A percentile compares a stretch with the other conserved stretches of the same genome.
phyloP scores from a whole-genome alignment of 2,113 vertebrate species.

The Danionella cerebrum region DNA sequence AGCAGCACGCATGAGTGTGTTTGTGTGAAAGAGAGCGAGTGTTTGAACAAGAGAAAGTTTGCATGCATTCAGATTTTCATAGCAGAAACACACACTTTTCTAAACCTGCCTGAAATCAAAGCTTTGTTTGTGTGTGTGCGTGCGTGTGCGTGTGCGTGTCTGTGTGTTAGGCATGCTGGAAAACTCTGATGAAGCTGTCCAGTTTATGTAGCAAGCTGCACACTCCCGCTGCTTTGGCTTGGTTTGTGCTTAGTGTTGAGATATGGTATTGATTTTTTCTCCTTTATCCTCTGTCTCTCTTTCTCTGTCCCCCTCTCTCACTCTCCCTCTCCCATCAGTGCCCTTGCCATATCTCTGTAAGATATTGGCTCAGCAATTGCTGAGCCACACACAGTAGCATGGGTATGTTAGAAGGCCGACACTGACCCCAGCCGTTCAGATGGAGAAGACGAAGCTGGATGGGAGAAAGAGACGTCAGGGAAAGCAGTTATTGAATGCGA shows the following conservation, averaged over 20 bases:
- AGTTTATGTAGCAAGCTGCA: slow-evolving; percentile 69
- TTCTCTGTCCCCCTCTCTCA: slow-evolving; percentile 31
- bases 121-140: no score
- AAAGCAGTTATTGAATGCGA: background rate
- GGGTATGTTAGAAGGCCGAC: slow-evolving; percentile 18
- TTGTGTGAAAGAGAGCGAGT: slow-evolving; percentile 14
- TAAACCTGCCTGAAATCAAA: slow-evolving; percentile 3
- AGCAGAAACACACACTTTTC: slow-evolving; percentile 10
- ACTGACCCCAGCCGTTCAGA: slow-evolving; percentile 41
- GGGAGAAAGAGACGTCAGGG: background rate
- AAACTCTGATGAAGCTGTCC: slow-evolving; percentile 66
- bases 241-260: slow-evolving; percentile 70
- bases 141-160: no score
- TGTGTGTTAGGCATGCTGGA: slow-evolving; percentile 54
- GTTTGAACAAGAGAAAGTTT: slow-evolving; percentile 25
- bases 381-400: background rate
- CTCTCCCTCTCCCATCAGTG: slow-evolving; percentile 6
- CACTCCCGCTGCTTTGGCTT: slow-evolving; percentile 69
- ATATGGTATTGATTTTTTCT: slow-evolving; percentile 69
- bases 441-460: slow-evolving; percentile 10
- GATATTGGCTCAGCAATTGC: slow-evolving; percentile 10
- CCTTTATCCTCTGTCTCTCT: slow-evolving; percentile 34
- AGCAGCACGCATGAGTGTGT: slow-evolving; percentile 27
- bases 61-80: no score
- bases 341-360: slow-evolving; percentile 22